phyloP scores from a whole-genome alignment of 2,888 invertebrate genomes.

The Plagodis pulveraria region DNA sequence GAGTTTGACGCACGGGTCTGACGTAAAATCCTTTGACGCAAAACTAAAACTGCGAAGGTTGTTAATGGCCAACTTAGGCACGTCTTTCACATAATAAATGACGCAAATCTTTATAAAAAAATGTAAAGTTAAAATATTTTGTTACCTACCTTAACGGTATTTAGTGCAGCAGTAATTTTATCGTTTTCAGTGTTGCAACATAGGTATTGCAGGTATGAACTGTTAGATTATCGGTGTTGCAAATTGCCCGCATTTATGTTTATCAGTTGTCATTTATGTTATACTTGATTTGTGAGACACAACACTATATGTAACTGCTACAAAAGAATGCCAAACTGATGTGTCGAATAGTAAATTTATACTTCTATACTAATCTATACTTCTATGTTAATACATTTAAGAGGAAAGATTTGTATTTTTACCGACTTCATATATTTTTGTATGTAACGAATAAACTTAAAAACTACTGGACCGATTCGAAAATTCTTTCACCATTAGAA shows the following conservation, averaged over 20 bases:
- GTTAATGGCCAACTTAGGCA: constrained; percentile 9
- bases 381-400: too few relatives aligned
- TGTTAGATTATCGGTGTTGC: constrained; percentile 18
- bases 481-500: too few relatives aligned
- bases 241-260: constrained; percentile 27
- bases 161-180: not conserved
- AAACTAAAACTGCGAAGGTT: constrained; percentile 4
- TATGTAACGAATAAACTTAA: too few relatives aligned
- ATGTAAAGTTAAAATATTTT: not conserved
- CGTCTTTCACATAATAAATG: not conserved
- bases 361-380: too few relatives aligned
- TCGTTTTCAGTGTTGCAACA: constrained; percentile 9
- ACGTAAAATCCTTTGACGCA: constrained; percentile 16
- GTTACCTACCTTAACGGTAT: not conserved
- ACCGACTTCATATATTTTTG: too few relatives aligned
- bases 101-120: not conserved
- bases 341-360: too few relatives aligned
- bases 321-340: too few relatives aligned
- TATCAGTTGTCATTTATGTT: constrained; percentile 22
- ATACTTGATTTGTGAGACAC: constrained; percentile 15
- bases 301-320: too few relatives aligned
- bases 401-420: too few relatives aligned
- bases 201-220: constrained; percentile 13
- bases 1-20: constrained; percentile 15
- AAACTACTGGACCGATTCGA: too few relatives aligned